A percentile compares a stretch with the other conserved stretches of the same genome.
Conservation (phyloP, 2,888 invertebrate species). For the Eledone cirrhosa region DNA sequence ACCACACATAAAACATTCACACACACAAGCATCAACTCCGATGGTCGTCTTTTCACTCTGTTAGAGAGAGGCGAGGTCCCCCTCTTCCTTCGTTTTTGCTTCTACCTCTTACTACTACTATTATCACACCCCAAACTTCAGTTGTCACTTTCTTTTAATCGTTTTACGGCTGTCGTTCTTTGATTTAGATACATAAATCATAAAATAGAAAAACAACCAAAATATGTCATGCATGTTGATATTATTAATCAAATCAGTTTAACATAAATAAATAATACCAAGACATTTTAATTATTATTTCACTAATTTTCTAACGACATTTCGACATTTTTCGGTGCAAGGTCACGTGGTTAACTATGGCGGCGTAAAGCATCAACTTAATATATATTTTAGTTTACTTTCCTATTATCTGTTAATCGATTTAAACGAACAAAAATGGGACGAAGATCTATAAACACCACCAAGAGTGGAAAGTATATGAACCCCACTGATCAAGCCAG, state of each 20-base stretch:
- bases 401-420: not conserved
- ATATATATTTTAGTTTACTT: slow-evolving; percentile 10
- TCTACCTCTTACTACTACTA: not conserved
- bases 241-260: too few species aligned
- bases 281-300: too few species aligned
- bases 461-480: slow-evolving; percentile 99
- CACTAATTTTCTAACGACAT: too few species aligned
- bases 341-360: slow-evolving; percentile 24
- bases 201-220: too few species aligned
- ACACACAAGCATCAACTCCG: not conserved
- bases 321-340: not conserved
- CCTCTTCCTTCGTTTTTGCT: not conserved
- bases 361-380: not conserved
- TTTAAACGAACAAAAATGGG: slow-evolving; percentile 76
- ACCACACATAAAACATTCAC: slow-evolving; percentile 1
- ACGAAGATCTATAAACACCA: slow-evolving; percentile 95
- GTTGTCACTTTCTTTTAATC: not conserved
- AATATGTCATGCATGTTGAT: too few species aligned
- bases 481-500: slow-evolving; percentile 99
- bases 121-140: not conserved
- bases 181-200: too few species aligned
- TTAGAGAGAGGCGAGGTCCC: not conserved
- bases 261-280: too few species aligned
- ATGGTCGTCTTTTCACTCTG: not conserved
- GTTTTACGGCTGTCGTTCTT: slow-evolving; percentile 8